A percentile compares a stretch with the other conserved stretches of the same genome.
Evolutionary conservation across 2,113 vertebrate species (phyloP).

Genomic region (Notothenia rossii): DNA sequence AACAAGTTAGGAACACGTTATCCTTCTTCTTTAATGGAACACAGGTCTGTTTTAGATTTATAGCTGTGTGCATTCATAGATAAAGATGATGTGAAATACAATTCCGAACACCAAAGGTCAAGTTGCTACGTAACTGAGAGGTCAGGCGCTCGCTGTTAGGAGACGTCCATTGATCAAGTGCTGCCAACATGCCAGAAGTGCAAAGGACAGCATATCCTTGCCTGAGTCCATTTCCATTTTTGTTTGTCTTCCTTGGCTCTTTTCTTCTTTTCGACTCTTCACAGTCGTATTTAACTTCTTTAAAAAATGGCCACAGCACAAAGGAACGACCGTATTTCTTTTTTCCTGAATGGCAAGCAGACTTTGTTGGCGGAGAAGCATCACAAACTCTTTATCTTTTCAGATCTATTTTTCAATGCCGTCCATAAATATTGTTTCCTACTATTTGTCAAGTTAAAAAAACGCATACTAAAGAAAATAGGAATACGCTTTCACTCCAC

Average conservation of each 20-base stretch:
- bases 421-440: constrained; percentile 29
- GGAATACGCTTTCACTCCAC: constrained; percentile 44
- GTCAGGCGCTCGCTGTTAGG: constrained; percentile 73
- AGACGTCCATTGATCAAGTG: constrained; percentile 82
- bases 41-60: constrained; percentile 61
- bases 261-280: constrained; percentile 64
- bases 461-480: constrained; percentile 12
- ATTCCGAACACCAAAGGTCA: constrained; percentile 67
- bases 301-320: constrained; percentile 55
- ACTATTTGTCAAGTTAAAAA: constrained; percentile 33
- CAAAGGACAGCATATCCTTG: constrained; percentile 80
- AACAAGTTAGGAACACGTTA: constrained; percentile 44
- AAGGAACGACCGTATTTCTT: constrained; percentile 57
- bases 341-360: constrained; percentile 19
- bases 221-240: constrained; percentile 68
- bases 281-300: constrained; percentile 63
- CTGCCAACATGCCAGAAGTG: constrained; percentile 75
- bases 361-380: constrained; percentile 31
- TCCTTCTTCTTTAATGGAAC: constrained; percentile 51
- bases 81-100: constrained; percentile 75
- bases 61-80: constrained; percentile 50
- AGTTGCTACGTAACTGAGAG: constrained; percentile 82
- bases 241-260: constrained; percentile 62
- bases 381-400: constrained; percentile 35
- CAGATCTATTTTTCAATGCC: constrained; percentile 27